Evolutionary conservation across 2,888 invertebrate species (phyloP).

Genomic region (Eugnorisma glareosa): DNA sequence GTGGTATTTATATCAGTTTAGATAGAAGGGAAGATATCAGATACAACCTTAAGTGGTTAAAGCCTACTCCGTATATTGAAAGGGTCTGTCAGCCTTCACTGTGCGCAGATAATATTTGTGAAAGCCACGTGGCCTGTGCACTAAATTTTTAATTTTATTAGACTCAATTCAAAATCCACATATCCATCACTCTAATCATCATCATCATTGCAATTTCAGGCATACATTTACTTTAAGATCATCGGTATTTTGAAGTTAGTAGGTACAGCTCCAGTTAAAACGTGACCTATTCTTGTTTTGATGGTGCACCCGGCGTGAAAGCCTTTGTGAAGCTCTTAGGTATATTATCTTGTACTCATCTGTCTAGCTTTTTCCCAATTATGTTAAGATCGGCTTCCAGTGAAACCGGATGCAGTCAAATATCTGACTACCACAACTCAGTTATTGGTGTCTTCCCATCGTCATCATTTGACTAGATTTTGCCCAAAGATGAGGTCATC

Average conservation of each 20-base stretch:
- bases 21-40: conserved; percentile 32
- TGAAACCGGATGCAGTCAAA: not conserved
- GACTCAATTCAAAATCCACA: not conserved
- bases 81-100: not conserved
- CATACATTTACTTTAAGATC: not conserved
- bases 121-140: not conserved
- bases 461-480: not conserved
- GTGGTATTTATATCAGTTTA: conserved; percentile 36
- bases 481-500: not conserved
- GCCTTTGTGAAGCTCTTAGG: not conserved
- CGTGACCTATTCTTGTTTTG: not conserved
- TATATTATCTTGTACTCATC: not conserved
- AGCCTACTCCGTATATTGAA: not conserved
- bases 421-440: not conserved
- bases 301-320: not conserved
- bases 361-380: not conserved
- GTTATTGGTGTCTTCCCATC: not conserved
- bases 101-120: not conserved
- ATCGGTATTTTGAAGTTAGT: not conserved
- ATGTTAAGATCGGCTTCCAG: not conserved
- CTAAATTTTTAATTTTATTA: not conserved
- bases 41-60: conserved; percentile 5
- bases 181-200: not conserved
- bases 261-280: not conserved
- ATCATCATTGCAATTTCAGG: not conserved